Evolutionary conservation across 2,888 invertebrate genomes (phyloP).

Genomic region (Callyntrura guangdongensis): DNA sequence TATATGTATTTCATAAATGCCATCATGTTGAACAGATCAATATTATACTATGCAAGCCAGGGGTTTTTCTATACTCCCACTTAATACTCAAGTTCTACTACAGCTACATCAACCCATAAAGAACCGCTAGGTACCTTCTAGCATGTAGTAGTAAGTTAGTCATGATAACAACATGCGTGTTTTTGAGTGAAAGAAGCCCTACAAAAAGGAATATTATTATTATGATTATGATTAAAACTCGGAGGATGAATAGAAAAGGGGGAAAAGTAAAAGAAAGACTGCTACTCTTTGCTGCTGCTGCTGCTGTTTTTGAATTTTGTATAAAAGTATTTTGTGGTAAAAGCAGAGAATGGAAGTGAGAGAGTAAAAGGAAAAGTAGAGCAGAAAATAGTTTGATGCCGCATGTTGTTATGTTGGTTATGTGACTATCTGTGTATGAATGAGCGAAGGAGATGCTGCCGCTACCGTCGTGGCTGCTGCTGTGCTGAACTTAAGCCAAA

Average conservation of each 20-base stretch:
- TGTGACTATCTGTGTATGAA: slow-evolving; percentile 45
- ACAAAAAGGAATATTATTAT: slow-evolving; percentile 65
- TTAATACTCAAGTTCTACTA: neutral
- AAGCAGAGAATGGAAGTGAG: slow-evolving; percentile 48
- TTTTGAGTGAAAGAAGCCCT: slow-evolving; percentile 59
- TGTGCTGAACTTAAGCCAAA: slow-evolving; percentile 71
- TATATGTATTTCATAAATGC: slow-evolving; percentile 30
- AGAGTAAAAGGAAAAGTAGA: slow-evolving; percentile 56
- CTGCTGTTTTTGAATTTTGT: slow-evolving; percentile 47
- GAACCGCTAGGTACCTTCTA: neutral
- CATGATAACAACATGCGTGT: slow-evolving; percentile 66
- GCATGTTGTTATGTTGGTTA: slow-evolving; percentile 39
- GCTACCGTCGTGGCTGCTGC: neutral
- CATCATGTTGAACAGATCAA: slow-evolving; percentile 26
- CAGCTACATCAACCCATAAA: neutral
- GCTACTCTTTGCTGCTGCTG: slow-evolving; percentile 5
- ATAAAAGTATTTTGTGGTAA: slow-evolving; percentile 66
- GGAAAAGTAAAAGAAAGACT: slow-evolving; percentile 22
- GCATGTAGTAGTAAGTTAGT: slow-evolving; percentile 33
- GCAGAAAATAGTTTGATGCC: slow-evolving; percentile 55
- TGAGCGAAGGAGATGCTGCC: slow-evolving; percentile 57
- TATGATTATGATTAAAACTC: slow-evolving; percentile 69
- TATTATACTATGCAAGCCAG: neutral
- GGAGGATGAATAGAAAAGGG: slow-evolving; percentile 41
- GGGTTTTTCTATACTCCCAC: neutral